A percentile compares a stretch with the other conserved stretches of the same genome.
Conservation (phyloP, 2,797 vertebrate genomes). For the Thamnophis elegans region DNA sequence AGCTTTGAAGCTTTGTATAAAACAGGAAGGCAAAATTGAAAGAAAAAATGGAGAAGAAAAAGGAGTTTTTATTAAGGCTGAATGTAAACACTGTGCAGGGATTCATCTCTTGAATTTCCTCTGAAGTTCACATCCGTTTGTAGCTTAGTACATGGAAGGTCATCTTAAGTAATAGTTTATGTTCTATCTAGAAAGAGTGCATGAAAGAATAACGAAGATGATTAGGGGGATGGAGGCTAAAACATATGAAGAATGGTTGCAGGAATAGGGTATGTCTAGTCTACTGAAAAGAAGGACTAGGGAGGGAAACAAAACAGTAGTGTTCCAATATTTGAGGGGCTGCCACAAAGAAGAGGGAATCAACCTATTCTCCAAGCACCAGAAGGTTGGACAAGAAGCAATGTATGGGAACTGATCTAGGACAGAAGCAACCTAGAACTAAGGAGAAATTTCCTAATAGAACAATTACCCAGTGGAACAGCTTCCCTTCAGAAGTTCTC, state of each 20-base stretch:
- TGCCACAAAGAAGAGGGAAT: not conserved
- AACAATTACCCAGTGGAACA: not conserved
- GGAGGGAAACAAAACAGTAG: not conserved
- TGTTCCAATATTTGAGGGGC: not conserved
- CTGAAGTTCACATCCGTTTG: constrained; percentile 14
- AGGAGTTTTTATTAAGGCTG: not conserved
- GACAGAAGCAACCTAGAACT: not conserved
- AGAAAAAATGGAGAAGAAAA: no score
- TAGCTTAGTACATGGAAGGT: constrained; percentile 12
- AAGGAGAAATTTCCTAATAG: not conserved
- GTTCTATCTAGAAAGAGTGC: not conserved
- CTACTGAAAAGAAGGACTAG: not conserved
- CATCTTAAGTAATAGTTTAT: constrained; percentile 28
- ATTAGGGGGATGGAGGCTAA: not conserved
- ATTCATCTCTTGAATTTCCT: constrained; percentile 15
- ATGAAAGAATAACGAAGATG: not conserved
- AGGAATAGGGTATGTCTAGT: not conserved
- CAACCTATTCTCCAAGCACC: not conserved
- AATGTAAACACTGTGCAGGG: constrained; percentile 16
- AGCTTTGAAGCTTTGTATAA: constrained; percentile 1
- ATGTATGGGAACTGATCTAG: not conserved
- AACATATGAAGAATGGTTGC: not conserved
- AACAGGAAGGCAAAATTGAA: not conserved
- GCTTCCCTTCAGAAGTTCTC: not conserved
- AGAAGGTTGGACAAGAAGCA: not conserved